phyloP scores from a whole-genome alignment of 30 jellyfish, hydroid and myxozoan species.

The Mastigias papua region DNA sequence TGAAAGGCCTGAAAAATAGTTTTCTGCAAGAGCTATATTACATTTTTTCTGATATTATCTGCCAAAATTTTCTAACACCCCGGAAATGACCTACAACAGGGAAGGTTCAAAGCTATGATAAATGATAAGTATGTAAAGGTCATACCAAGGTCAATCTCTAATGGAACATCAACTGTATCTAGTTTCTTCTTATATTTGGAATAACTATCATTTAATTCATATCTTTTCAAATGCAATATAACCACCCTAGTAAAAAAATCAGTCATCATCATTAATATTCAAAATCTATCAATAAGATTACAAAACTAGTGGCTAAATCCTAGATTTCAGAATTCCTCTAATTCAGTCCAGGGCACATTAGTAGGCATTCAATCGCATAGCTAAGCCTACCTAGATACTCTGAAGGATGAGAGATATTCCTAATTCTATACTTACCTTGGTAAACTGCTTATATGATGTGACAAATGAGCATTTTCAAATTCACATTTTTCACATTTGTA shows the following conservation, averaged over 20 bases:
- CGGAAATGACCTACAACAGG: not conserved
- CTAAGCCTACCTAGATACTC: no score
- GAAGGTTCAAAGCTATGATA: no score
- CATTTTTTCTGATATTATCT: no score
- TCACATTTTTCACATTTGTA: slow-evolving; percentile 86
- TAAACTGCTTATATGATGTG: slow-evolving; percentile 78
- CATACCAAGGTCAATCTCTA: slow-evolving; percentile 56
- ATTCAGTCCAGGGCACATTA: no score
- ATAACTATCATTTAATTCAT: slow-evolving; percentile 54
- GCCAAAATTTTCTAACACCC: no score
- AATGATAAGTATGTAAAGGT: not conserved
- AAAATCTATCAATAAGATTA: not conserved
- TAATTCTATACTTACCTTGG: slow-evolving; percentile 65
- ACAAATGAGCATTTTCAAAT: slow-evolving; percentile 43
- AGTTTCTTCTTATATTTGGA: slow-evolving; percentile 66
- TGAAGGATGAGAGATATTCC: no score
- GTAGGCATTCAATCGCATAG: no score
- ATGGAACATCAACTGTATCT: slow-evolving; percentile 76
- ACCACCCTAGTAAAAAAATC: slow-evolving; percentile 61
- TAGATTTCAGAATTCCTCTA: no score
- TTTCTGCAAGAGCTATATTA: no score
- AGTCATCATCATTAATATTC: not conserved
- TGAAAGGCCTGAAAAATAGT: no score
- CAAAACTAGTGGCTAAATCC: no score
- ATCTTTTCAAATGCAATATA: slow-evolving; percentile 86